Base-by-base conservation (phyloP, 2,113 vertebrate genomes). In the Hyla sarda region DNA sequence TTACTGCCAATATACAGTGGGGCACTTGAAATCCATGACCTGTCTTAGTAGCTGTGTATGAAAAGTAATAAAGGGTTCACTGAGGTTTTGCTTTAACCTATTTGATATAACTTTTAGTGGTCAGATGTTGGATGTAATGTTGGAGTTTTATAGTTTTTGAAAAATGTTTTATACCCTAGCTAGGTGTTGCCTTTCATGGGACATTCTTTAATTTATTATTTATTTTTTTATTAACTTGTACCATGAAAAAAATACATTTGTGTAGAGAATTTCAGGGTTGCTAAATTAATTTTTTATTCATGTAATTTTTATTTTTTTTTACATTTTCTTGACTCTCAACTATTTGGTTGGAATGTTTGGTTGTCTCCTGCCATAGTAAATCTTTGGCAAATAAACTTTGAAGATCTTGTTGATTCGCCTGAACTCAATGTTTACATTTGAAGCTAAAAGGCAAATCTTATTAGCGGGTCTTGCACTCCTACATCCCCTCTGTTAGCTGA, bases 401-500 rank as follows among this genome's bases (percentile, higher is more conserved):
- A 56, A 32, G 76, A 30, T 47, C 1, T 2, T 47, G 74, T 75
- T 50, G 73, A 50, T 78, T 28, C n/a, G 1, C 23, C 23, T 45
- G 21, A 60, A 34, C 77, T 80, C 34, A 80, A 11, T 79, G 77
- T 80, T 80, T 80, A 80, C 34, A 45, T 80, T 34, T 16, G 54
- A 41, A 45, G 77, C n/a, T 21, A 37, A 58, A 78, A 25, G 52
- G 32, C 52, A 79, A 32, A 79, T 79, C 52, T 56, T 56, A 34
- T 79, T 56, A 34, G 3, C 30, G 23, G 21, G 16, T 79, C 32
- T 79, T 28, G 41, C 77, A 80, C 77, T 62, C 54, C 34, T 9
- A 62, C 32, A 45, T 80, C 54, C 77, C 45, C 54, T 80, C 19
- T 79, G 52, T 16, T 77, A 54, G 34, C 54, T 77, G 30, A 54